These are phyloP conservation scores for Nestor notabilis DNA, from an alignment of 2,113 vertebrate species.

Conservation along the genomic window DNA sequence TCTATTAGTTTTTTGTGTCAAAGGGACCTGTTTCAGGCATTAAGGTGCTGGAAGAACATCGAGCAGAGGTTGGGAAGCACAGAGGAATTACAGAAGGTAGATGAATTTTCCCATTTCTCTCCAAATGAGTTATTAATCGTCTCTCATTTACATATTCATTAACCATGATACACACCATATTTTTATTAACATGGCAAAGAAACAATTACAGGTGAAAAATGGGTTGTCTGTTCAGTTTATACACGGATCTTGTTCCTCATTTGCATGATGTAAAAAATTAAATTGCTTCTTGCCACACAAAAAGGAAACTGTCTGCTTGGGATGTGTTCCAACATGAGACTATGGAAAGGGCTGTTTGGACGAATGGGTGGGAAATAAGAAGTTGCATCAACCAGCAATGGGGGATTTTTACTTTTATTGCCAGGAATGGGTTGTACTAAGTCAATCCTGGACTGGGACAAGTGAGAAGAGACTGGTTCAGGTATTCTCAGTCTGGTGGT, in stretches of 20 bases:
- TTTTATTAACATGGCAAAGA: slow-evolving; percentile 45
- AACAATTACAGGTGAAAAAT: slow-evolving; percentile 61
- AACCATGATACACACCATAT: background rate
- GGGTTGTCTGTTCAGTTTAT: background rate
- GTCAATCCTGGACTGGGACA: background rate
- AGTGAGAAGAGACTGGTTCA: background rate
- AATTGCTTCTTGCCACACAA: background rate
- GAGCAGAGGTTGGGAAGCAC: background rate
- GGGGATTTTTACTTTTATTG: background rate
- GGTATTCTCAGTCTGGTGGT: background rate
- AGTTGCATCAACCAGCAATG: background rate
- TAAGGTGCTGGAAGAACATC: background rate
- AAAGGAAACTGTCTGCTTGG: background rate
- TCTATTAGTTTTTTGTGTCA: background rate
- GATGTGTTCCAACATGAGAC: background rate
- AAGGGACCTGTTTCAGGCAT: background rate
- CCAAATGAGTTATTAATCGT: slow-evolving; percentile 46
- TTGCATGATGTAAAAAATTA: slow-evolving; percentile 3
- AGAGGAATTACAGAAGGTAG: background rate
- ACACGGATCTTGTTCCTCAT: background rate
- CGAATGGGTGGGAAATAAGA: background rate
- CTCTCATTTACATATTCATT: slow-evolving; percentile 56
- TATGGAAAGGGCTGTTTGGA: background rate
- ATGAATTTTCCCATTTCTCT: slow-evolving; percentile 28
- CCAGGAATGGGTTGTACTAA: background rate